These are phyloP conservation scores for Trichoplusia ni DNA, from an alignment of 1,140 invertebrate species.

Conservation along the genomic window DNA sequence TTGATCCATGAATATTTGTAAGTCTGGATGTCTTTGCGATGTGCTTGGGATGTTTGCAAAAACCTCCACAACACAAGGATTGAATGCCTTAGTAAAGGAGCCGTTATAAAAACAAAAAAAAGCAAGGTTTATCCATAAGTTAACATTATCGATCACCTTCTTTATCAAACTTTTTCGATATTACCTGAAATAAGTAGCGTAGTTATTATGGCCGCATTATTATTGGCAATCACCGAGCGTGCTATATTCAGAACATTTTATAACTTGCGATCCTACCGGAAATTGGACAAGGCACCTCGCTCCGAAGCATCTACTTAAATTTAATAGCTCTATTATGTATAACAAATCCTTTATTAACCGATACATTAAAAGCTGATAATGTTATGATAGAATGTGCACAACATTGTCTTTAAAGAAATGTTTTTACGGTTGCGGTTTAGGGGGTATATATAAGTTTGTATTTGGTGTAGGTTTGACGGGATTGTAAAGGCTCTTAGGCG, in stretches of 20 bases:
- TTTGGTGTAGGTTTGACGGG: no score
- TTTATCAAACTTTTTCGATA: slow-evolving; percentile 20
- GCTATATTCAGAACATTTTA: slow-evolving; percentile 17
- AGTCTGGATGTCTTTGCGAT: no score
- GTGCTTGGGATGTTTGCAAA: no score
- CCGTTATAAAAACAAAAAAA: no score
- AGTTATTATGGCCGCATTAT: slow-evolving; percentile 14
- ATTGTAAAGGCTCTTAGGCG: no score
- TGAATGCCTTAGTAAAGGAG: no score
- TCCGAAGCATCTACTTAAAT: slow-evolving; percentile 3
- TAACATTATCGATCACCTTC: background rate
- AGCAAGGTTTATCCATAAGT: no score
- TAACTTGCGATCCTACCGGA: slow-evolving; percentile 3
- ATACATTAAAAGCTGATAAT: slow-evolving; percentile 2
- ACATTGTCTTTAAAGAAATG: no score
- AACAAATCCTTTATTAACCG: slow-evolving; percentile 14
- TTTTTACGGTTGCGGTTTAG: no score
- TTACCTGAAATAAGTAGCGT: slow-evolving; percentile 16
- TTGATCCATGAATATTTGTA: no score
- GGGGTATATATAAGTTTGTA: no score
- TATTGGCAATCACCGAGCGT: slow-evolving; percentile 17
- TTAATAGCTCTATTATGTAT: slow-evolving; percentile 28
- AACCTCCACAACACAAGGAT: no score
- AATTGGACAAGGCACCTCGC: slow-evolving; percentile 1
- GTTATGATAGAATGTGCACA: background rate